Conservation (phyloP, 2,113 vertebrate genomes). For the Mungos mungo region DNA sequence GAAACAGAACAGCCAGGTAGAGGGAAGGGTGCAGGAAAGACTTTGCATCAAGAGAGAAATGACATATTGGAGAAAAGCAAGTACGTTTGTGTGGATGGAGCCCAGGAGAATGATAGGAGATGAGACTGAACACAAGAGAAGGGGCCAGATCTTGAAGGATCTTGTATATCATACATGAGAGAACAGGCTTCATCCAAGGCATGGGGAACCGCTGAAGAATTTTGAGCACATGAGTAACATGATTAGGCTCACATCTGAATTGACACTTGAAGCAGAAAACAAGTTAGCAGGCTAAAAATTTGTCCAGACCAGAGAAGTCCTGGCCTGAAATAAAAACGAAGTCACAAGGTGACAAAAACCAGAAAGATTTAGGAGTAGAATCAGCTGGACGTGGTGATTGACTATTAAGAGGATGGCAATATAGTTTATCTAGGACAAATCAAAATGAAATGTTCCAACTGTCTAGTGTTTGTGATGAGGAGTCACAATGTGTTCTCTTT, state of each 20-base stretch:
- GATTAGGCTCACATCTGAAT: not conserved
- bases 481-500: not conserved
- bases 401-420: not conserved
- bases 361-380: not conserved
- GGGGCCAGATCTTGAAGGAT: not conserved
- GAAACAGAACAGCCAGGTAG: not conserved
- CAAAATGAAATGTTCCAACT: constrained; percentile 8
- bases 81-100: not conserved
- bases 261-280: not conserved
- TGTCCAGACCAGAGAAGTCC: not conserved
- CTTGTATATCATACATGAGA: not conserved
- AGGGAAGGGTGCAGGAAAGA: not conserved
- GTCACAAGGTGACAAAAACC: not conserved
- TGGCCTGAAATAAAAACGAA: not conserved
- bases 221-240: not conserved
- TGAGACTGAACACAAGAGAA: not conserved
- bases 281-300: not conserved
- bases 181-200: not conserved
- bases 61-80: not conserved
- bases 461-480: not conserved
- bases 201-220: not conserved
- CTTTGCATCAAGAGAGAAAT: not conserved
- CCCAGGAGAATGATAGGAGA: not conserved
- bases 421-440: not conserved
- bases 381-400: not conserved